A percentile compares a stretch with the other conserved stretches of the same genome.
Evolutionary conservation across 2,888 invertebrate genomes (phyloP).

Genomic region (Phaonia tiefii): DNA sequence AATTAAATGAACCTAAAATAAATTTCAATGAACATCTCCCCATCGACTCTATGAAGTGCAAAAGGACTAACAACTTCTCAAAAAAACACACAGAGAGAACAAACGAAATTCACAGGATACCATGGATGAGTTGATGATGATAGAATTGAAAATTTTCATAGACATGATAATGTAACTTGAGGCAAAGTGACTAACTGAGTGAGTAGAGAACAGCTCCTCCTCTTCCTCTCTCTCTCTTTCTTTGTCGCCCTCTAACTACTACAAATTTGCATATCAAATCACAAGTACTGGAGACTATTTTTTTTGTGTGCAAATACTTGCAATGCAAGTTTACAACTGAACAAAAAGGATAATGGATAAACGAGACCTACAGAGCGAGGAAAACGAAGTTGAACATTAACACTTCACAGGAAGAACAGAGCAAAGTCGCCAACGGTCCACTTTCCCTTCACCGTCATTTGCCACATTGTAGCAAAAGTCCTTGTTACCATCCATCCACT

Average conservation of each 20-base stretch:
- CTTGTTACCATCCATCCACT: background rate
- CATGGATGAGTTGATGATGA: constrained; percentile 8
- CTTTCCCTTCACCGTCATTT: background rate
- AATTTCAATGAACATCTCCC: constrained; percentile 55
- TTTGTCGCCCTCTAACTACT: no score
- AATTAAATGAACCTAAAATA: constrained; percentile 65
- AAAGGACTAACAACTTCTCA: background rate
- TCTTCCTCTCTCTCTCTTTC: no score
- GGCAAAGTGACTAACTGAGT: constrained; percentile 34
- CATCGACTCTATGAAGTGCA: background rate
- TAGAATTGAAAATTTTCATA: constrained; percentile 42
- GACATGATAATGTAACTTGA: constrained; percentile 56
- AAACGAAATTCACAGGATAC: background rate
- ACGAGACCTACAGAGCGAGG: background rate
- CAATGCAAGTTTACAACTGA: constrained; percentile 8
- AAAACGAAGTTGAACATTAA: background rate
- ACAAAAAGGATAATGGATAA: constrained; percentile 25
- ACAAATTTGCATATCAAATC: constrained; percentile 36
- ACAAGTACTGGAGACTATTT: background rate
- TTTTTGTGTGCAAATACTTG: background rate
- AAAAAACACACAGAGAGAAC: background rate
- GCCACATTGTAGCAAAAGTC: background rate
- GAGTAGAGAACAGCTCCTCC: background rate
- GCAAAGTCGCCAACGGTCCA: background rate
- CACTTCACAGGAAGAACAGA: background rate